A percentile compares a stretch with the other conserved stretches of the same genome.
Conservation (phyloP, 92 coral and sea anemone species). For the Epizoanthus stellaris region DNA sequence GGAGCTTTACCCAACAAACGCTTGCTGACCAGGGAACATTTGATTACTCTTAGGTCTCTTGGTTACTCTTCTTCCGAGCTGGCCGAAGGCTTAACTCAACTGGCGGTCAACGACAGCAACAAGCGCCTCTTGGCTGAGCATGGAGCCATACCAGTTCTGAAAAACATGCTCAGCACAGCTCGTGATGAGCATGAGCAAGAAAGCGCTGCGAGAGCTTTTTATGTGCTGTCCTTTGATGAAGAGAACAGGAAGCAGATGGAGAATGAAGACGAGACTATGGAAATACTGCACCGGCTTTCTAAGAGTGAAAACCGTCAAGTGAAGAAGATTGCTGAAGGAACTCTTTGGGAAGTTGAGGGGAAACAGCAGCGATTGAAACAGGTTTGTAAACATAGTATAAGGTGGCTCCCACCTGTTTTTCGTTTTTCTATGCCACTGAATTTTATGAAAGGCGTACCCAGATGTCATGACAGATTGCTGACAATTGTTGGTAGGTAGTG, state of each 20-base stretch:
- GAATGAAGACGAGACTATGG: conserved; percentile 31
- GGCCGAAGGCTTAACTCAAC: conserved; percentile 80
- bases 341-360: conserved; percentile 79
- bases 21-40: no score
- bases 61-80: conserved; percentile 73
- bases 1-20: no score
- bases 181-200: conserved; percentile 54
- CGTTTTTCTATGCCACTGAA: no score
- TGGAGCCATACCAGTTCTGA: conserved; percentile 52
- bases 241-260: conserved; percentile 63
- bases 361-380: conserved; percentile 53
- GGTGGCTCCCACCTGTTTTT: no score
- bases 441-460: no score
- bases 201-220: conserved; percentile 57
- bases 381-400: background rate
- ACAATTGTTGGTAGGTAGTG: no score
- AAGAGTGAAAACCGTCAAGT: conserved; percentile 44
- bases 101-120: conserved; percentile 79
- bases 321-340: conserved; percentile 69
- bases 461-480: no score
- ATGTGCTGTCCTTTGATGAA: conserved; percentile 75
- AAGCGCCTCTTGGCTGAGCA: conserved; percentile 67
- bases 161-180: no score
- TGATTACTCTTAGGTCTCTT: conserved; percentile 17
- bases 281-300: conserved; percentile 48